Percentiles rank a stretch among this genome's conserved stretches.
These are phyloP conservation scores for Athalia cordata DNA, from an alignment of 2,888 invertebrate genomes.

Conservation along the genomic window DNA sequence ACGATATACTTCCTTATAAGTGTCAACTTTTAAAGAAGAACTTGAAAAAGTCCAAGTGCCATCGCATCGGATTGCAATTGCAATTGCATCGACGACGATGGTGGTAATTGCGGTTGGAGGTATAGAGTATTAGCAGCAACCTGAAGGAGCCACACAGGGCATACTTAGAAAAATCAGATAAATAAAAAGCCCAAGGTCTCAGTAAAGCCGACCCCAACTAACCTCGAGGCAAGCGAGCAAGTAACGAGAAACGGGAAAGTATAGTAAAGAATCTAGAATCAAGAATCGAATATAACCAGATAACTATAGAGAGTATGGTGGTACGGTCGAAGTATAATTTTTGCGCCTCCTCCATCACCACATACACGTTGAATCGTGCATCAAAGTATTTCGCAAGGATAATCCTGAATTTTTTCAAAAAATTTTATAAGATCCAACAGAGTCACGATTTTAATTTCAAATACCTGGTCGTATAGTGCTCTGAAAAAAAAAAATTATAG, in stretches of 20 bases:
- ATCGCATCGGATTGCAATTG: background rate
- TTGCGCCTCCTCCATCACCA: constrained; percentile 54
- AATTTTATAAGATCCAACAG: constrained; percentile 9
- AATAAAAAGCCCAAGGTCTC: constrained; percentile 20
- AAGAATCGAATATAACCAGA: constrained; percentile 51
- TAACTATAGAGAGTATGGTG: background rate
- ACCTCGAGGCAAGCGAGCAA: constrained; percentile 50
- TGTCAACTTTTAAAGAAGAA: too few species aligned
- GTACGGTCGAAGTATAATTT: constrained; percentile 46
- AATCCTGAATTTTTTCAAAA: too few species aligned
- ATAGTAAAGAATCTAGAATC: constrained; percentile 59
- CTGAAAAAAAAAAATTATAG: constrained; percentile 40
- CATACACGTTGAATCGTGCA: constrained; percentile 49
- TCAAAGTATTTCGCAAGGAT: background rate
- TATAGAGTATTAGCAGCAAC: background rate
- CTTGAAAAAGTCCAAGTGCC: background rate
- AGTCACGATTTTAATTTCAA: constrained; percentile 67
- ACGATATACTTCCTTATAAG: too few species aligned
- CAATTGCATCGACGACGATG: background rate
- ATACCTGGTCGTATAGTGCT: constrained; percentile 51
- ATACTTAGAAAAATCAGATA: constrained; percentile 10
- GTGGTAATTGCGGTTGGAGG: background rate
- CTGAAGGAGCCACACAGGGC: background rate
- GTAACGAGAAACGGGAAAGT: background rate
- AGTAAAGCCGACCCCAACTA: constrained; percentile 62